Base-by-base conservation (phyloP, 2,888 invertebrate genomes). In the Erebia palarica region DNA sequence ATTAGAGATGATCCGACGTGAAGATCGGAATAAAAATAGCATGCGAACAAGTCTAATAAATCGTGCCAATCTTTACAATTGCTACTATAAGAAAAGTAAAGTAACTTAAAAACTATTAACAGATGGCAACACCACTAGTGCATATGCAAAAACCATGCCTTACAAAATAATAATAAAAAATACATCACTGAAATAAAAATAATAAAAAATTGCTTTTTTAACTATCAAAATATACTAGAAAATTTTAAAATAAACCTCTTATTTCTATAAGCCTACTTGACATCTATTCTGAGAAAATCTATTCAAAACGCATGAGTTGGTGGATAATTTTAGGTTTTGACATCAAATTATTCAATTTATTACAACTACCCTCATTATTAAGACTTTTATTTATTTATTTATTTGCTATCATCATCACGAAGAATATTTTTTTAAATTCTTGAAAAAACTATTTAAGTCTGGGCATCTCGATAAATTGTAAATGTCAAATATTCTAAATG, bases 71-170 rank as follows among this genome's bases (percentile, higher is more conserved):
- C 21, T 1, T 36, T 21, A 21, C 44, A 18, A 61, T n/a, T 16
- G 13, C 63, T 63, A 49, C 63, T 13, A 63, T 27, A 63, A 13
- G 14, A 44, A n/a, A 21, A 8, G n/a, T 21, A 14, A 47, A 57
- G 21, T 18, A 47, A n/a, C 44, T 47, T 36, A 2, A 49, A 55
- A 11, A 16, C 42, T 60, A 61, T 65, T 55, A 69, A 68, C 69
- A 69, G 69, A 69, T 69, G 69, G 72, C 65, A 69, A 61, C n/a
- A 57, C 16, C 63, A 21, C 63, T 63, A 63, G 49, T 63, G 61
- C 61, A 16, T 42, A 66, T 42, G 55, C 55, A 55, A 16, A 55
- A 65, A 42, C 18, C 65, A 66, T 57, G 57, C 57, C 42, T 66
- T 57, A 57, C 18, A 18, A 44, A 55, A 57, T 44, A 55, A 16